Percentiles rank a stretch among this genome's conserved stretches.
phyloP scores from a whole-genome alignment of 2,797 vertebrate species.

The Siniperca obscura region DNA sequence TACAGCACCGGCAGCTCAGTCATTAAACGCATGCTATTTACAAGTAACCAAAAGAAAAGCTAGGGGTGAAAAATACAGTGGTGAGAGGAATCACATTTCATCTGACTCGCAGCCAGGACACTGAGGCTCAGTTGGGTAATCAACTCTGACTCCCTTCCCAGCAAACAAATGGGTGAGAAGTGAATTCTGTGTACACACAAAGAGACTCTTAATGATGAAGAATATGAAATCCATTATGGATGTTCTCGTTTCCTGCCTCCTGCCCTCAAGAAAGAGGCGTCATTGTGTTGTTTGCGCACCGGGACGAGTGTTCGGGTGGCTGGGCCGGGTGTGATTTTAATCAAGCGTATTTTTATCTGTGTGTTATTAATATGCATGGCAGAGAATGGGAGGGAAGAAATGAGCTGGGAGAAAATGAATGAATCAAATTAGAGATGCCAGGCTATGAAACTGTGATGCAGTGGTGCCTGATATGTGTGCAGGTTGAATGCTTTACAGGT shows the following conservation, averaged over 20 bases:
- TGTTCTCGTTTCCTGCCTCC: conserved; percentile 64
- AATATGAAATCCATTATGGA: conserved; percentile 74
- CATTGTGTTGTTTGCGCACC: conserved; percentile 47
- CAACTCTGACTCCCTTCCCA: conserved; percentile 60
- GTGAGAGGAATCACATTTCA: conserved; percentile 62
- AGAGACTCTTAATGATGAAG: conserved; percentile 68
- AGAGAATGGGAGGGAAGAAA: conserved; percentile 61
- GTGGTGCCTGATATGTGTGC: conserved; percentile 63
- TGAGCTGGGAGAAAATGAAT: conserved; percentile 75
- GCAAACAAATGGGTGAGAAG: conserved; percentile 71
- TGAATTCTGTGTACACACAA: conserved; percentile 66
- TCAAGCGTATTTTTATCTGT: conserved; percentile 77
- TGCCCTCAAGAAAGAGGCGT: conserved; percentile 60
- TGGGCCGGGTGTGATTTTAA: conserved; percentile 73
- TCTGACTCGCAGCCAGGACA: conserved; percentile 59
- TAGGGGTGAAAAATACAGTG: conserved; percentile 41
- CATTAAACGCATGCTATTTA: conserved; percentile 61
- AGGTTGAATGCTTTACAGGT: conserved; percentile 55
- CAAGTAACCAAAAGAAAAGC: conserved; percentile 68
- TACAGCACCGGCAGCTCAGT: conserved; percentile 35
- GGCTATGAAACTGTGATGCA: conserved; percentile 65
- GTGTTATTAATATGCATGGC: conserved; percentile 78
- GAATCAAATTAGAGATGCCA: conserved; percentile 71
- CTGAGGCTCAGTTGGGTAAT: conserved; percentile 52
- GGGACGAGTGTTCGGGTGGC: conserved; percentile 41